A percentile compares a stretch with the other conserved stretches of the same genome.
Evolutionary conservation across 2,888 invertebrate species (phyloP).

Genomic region (Cartodere bifasciata): DNA sequence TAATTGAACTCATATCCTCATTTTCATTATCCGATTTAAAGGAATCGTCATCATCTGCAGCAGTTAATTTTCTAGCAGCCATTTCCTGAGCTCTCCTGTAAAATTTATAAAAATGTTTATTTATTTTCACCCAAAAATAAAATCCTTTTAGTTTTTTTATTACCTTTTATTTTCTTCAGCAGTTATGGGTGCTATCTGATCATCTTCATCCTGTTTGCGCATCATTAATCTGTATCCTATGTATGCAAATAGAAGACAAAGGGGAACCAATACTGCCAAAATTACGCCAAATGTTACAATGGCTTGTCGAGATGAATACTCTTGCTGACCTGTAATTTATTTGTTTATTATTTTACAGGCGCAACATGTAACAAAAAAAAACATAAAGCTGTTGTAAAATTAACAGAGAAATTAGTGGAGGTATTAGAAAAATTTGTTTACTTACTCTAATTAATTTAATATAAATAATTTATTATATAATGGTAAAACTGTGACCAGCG

Average conservation of each 20-base stretch:
- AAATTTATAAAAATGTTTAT: slow-evolving; percentile 7
- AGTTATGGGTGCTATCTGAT: no score
- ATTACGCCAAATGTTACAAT: slow-evolving; percentile 69
- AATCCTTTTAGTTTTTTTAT: no score
- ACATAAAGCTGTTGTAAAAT: no score
- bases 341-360: not conserved
- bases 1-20: slow-evolving; percentile 18
- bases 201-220: slow-evolving; percentile 21
- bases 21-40: no score
- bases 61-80: slow-evolving; percentile 27
- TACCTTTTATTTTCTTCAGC: no score
- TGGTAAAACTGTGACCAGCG: no score
- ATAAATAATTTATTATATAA: no score
- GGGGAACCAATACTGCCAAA: slow-evolving; percentile 61
- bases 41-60: slow-evolving; percentile 23
- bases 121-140: no score
- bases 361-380: no score
- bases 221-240: slow-evolving; percentile 27
- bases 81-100: slow-evolving; percentile 26
- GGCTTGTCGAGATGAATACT: slow-evolving; percentile 64
- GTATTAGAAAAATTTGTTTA: no score
- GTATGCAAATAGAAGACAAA: slow-evolving; percentile 52
- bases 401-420: no score
- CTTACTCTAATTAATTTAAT: no score
- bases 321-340: slow-evolving; percentile 53